Evolutionary conservation across 2,797 vertebrate species (phyloP).

Genomic region (Argentina silus): DNA sequence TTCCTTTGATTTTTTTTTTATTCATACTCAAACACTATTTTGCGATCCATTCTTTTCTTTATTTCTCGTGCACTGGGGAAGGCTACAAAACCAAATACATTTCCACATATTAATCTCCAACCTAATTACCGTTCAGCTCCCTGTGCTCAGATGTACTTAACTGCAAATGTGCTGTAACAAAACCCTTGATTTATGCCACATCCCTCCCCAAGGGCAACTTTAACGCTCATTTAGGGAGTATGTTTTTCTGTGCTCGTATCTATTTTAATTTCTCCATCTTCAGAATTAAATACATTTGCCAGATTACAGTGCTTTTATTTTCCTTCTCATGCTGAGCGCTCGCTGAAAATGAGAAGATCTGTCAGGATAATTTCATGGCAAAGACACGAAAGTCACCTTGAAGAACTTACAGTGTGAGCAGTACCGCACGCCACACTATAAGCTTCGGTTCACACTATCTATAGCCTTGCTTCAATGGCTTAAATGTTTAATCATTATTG

Average conservation of each 20-base stretch:
- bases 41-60: conserved; percentile 73
- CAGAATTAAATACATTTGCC: neutral
- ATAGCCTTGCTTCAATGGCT: neutral
- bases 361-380: neutral
- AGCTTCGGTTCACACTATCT: neutral
- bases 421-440: too few relatives aligned
- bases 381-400: neutral
- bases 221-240: conserved; percentile 41
- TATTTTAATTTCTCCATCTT: conserved; percentile 2
- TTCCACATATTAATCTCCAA: conserved; percentile 78
- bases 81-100: conserved; percentile 72
- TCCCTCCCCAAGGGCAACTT: conserved; percentile 46
- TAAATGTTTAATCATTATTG: neutral
- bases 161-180: conserved; percentile 76
- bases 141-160: conserved; percentile 77
- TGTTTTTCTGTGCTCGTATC: conserved; percentile 20
- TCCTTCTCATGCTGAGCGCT: neutral
- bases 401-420: neutral
- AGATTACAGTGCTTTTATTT: neutral
- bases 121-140: conserved; percentile 79
- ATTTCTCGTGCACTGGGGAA: conserved; percentile 72
- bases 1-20: conserved; percentile 73
- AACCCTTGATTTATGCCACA: conserved; percentile 72
- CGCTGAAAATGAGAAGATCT: neutral
- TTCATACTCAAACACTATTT: conserved; percentile 80